phyloP scores from a whole-genome alignment of 2,113 vertebrate genomes.

The Carlito syrichta region DNA sequence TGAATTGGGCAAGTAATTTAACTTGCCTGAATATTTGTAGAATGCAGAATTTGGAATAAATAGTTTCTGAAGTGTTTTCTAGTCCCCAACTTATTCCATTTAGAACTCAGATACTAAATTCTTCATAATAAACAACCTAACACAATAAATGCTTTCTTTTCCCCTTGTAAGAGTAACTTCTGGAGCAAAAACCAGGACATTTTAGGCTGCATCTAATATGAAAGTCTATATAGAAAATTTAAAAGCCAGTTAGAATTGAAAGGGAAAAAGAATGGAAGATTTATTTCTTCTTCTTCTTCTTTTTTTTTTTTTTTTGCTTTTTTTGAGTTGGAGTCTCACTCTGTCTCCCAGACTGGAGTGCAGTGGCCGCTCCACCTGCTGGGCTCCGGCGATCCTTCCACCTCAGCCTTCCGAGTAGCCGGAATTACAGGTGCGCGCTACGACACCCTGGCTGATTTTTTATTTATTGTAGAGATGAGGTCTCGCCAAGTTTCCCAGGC shows the following conservation, averaged over 20 bases:
- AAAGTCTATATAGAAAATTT: background rate
- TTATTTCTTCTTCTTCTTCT: slow-evolving; percentile 6
- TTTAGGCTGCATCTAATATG: slow-evolving; percentile 25
- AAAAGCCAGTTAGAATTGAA: slow-evolving; percentile 5
- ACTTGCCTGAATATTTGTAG: background rate
- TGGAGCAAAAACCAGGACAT: background rate
- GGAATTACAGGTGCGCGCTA: too few species aligned
- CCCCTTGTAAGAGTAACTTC: background rate
- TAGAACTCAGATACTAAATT: background rate
- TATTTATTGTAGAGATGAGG: too few species aligned
- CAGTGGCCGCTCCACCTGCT: too few species aligned
- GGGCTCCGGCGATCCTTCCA: too few species aligned
- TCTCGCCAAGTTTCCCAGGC: too few species aligned
- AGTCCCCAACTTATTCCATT: background rate
- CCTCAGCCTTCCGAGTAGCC: too few species aligned
- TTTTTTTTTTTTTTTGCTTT: too few species aligned
- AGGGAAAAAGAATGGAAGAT: background rate
- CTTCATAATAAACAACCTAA: slow-evolving; percentile 26
- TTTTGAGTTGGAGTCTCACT: too few species aligned
- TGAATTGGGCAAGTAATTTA: slow-evolving; percentile 1
- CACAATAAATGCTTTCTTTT: slow-evolving; percentile 33
- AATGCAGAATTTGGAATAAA: background rate
- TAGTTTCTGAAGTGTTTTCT: slow-evolving; percentile 48
- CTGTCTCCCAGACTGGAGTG: too few species aligned
- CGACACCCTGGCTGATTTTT: too few species aligned